These are phyloP conservation scores for Bombus picipes DNA, from an alignment of 1,140 invertebrate genomes.

Conservation along the genomic window DNA sequence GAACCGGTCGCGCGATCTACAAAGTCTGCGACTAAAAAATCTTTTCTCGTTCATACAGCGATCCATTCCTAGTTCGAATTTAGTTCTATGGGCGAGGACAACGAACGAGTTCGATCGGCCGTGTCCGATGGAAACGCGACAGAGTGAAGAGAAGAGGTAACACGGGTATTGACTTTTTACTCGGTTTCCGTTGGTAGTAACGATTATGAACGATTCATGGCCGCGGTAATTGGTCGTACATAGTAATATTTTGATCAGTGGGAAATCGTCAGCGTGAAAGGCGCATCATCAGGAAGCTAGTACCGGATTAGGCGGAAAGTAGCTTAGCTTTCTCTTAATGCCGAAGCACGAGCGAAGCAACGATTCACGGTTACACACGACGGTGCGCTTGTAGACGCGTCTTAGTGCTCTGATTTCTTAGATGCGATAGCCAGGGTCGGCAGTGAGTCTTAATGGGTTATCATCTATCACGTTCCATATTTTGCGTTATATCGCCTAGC, in stretches of 20 bases:
- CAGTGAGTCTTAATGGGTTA: conserved; percentile 28
- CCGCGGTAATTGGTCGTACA: neutral
- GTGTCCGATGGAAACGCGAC: too few species aligned
- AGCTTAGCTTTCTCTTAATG: neutral
- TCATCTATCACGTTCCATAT: conserved; percentile 51
- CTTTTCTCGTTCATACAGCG: too few species aligned
- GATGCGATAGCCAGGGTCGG: conserved; percentile 17
- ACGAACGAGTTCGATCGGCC: too few species aligned
- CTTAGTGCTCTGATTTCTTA: conserved; percentile 35
- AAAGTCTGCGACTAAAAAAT: too few species aligned
- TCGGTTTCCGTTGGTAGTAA: neutral
- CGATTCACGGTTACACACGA: neutral
- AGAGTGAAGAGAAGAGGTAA: too few species aligned
- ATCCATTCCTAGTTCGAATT: too few species aligned
- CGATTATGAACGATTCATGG: neutral
- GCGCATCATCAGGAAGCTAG: too few species aligned
- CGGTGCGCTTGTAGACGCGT: neutral
- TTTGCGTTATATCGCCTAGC: neutral
- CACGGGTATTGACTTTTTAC: too few species aligned
- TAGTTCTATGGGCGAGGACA: too few species aligned
- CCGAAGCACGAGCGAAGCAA: conserved; percentile 1
- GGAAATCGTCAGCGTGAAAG: neutral
- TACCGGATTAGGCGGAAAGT: neutral
- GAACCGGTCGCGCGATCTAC: too few species aligned
- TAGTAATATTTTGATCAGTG: conserved; percentile 16